Conservation (phyloP, 2,113 vertebrate species). For the Pachycephala philippinensis region DNA sequence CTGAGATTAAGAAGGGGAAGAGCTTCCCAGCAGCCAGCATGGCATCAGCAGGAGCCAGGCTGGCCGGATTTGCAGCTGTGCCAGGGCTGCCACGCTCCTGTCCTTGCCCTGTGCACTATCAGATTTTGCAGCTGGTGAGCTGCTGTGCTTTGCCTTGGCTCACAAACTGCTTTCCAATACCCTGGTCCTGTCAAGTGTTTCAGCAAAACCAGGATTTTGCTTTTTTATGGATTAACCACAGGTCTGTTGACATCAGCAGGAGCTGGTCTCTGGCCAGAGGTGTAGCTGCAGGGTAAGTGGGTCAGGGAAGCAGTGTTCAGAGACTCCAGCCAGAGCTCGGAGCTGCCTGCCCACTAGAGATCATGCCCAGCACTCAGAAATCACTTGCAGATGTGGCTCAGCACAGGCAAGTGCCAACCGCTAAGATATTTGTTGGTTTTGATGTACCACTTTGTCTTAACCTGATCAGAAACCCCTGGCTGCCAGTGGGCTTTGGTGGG, state of each 20-base stretch:
- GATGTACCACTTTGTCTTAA: neutral
- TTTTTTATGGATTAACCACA: neutral
- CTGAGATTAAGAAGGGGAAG: neutral
- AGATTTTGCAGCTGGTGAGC: neutral
- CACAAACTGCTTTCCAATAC: neutral
- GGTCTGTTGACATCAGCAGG: neutral
- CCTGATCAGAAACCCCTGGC: neutral
- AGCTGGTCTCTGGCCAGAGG: neutral
- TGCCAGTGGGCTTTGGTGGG: neutral
- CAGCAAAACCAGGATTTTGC: neutral
- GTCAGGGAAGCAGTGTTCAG: neutral
- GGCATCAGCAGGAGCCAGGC: neutral
- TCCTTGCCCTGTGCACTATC: neutral
- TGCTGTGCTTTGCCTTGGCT: rapidly evolving
- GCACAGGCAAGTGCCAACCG: neutral
- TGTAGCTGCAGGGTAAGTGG: neutral
- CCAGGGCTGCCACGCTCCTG: neutral
- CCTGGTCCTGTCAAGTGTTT: neutral
- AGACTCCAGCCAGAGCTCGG: neutral
- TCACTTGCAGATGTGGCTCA: neutral
- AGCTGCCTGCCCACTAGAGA: neutral
- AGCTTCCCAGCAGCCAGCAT: neutral
- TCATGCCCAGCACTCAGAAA: rapidly evolving
- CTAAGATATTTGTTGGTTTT: neutral
- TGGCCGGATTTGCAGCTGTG: neutral